Evolutionary conservation across 64 coral and sea anemone genomes (phyloP).

Genomic region (Montipora sp.): DNA sequence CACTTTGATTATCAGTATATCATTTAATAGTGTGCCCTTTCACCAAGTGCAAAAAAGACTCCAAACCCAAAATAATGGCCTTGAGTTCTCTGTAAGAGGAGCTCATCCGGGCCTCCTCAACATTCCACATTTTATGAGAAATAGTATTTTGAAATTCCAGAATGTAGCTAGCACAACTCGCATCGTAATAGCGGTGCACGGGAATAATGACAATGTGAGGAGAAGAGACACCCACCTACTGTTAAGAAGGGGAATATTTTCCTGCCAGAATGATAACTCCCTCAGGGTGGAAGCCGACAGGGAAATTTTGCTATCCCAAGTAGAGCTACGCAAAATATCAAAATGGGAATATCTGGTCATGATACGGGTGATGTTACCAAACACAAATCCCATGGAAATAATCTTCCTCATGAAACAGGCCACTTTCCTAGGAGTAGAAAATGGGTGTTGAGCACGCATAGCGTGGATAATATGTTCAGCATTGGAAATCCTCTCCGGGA

Average conservation of each 20-base stretch:
- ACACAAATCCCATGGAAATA: background rate
- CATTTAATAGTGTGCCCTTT: slow-evolving; percentile 1
- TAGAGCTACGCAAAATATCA: background rate
- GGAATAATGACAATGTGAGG: background rate
- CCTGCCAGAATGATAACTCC: background rate
- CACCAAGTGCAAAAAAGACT: background rate
- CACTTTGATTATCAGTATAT: background rate
- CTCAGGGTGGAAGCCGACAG: background rate
- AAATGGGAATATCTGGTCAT: slow-evolving; percentile 1
- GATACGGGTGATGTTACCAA: background rate
- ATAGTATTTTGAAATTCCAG: background rate
- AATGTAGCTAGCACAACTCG: background rate
- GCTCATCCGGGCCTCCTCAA: background rate
- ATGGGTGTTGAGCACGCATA: background rate
- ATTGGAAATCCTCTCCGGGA: too few relatives aligned
- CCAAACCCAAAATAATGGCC: background rate
- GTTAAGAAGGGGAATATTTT: background rate
- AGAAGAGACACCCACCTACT: background rate
- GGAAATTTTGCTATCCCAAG: background rate
- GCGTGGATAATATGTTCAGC: background rate
- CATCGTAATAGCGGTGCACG: background rate
- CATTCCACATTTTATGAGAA: background rate
- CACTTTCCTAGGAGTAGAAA: background rate
- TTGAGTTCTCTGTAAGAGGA: background rate
- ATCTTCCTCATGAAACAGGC: background rate